These are phyloP conservation scores for Drosophila tropicalis DNA, from an alignment of 1,140 invertebrate genomes.

Conservation along the genomic window DNA sequence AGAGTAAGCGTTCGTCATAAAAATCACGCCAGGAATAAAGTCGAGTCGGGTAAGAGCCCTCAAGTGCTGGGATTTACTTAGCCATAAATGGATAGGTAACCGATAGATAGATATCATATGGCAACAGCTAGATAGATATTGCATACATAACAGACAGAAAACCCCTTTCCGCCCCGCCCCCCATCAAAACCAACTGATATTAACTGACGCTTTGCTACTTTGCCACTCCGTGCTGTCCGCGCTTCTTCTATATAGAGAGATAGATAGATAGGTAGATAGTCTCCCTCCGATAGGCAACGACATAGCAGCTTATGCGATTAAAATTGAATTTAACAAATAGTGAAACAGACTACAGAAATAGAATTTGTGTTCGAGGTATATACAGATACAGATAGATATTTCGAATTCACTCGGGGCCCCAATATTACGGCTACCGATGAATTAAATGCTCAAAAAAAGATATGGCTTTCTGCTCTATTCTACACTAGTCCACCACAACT, in stretches of 20 bases:
- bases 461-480: slow-evolving; percentile 42
- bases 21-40: slow-evolving; percentile 60
- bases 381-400: too few relatives aligned
- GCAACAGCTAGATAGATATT: slow-evolving; percentile 1
- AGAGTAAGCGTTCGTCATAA: slow-evolving; percentile 72
- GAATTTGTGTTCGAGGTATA: slow-evolving; percentile 25
- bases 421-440: slow-evolving; percentile 8
- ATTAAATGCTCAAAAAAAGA: slow-evolving; percentile 61
- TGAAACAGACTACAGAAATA: slow-evolving; percentile 56
- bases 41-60: slow-evolving; percentile 35
- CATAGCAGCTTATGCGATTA: slow-evolving; percentile 77
- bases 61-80: slow-evolving; percentile 82
- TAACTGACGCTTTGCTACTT: slow-evolving; percentile 40
- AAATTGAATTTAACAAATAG: slow-evolving; percentile 73
- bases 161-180: neutral
- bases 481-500: slow-evolving; percentile 12
- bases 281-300: slow-evolving; percentile 59
- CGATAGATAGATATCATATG: slow-evolving; percentile 5
- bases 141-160: neutral
- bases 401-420: slow-evolving; percentile 26
- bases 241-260: slow-evolving; percentile 8
- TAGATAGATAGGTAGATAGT: slow-evolving; percentile 70
- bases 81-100: slow-evolving; percentile 63
- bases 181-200: slow-evolving; percentile 43
- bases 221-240: too few relatives aligned